Evolutionary conservation across 2,797 vertebrate species (phyloP).

Genomic region (Sparidentex hasta): DNA sequence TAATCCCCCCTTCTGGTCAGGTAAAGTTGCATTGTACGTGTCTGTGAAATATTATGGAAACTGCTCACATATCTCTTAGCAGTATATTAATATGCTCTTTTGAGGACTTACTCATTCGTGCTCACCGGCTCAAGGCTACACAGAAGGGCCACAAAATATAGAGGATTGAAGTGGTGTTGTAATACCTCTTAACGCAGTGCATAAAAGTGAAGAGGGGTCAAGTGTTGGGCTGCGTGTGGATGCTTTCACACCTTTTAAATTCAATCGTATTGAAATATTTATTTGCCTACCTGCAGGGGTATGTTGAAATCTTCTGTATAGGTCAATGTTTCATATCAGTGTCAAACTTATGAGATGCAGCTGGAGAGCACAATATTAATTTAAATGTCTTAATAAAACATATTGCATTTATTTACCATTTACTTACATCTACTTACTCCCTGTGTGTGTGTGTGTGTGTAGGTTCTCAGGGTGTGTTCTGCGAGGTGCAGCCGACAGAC

Average conservation of each 20-base stretch:
- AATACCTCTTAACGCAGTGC: not conserved
- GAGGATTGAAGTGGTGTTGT: not conserved
- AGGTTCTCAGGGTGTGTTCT: slow-evolving; percentile 91
- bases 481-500: slow-evolving; percentile 87
- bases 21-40: not conserved
- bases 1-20: not conserved
- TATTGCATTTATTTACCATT: too few relatives aligned
- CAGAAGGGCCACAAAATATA: not conserved
- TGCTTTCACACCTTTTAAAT: slow-evolving; percentile 3
- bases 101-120: not conserved
- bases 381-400: not conserved
- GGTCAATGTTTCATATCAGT: not conserved
- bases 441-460: slow-evolving; percentile 1
- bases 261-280: slow-evolving; percentile 3
- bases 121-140: not conserved
- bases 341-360: not conserved
- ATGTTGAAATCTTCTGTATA: not conserved
- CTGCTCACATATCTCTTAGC: not conserved
- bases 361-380: not conserved
- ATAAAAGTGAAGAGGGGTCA: not conserved
- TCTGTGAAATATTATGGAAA: not conserved
- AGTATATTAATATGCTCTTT: not conserved
- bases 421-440: too few relatives aligned
- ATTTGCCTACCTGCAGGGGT: not conserved
- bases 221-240: not conserved